Evolutionary conservation across 2,888 invertebrate genomes (phyloP), one percentile per base, ranked within the genome.

Genomic region (Labia minor): DNA sequence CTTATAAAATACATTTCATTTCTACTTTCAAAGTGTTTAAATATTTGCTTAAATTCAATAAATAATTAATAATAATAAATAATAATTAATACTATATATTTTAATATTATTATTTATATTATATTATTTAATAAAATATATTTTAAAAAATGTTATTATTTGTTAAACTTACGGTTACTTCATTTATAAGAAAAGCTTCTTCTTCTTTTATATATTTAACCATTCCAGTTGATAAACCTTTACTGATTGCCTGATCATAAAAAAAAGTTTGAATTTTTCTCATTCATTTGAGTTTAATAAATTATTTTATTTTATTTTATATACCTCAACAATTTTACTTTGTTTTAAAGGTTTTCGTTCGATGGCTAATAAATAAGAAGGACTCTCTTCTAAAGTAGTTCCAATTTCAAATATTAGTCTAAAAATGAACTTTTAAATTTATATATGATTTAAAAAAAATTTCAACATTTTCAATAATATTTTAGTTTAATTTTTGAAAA

Each of bases 281-380:
- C 33, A 8, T 33, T 33, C 33, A n/a, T n/a, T n/a, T 26, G 8
- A 26, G 8, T 26, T 26, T 6, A 26, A 26, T 26, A 26, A 49
- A 49, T 49, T 49, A 49, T 14, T 16, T 8, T 8, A 8, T 16
- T 49, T 49, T n/a, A n/a, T 8, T n/a, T 49, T 19, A 67, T 62
- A 67, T 69, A 82, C 78, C 75, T 83, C 84, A 3, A 85, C 77
- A 70, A 87, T 82, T 75, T 81, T 77, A 63, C 74, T 76, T 37
- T 81, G 82, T 66, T 80, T 81, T 1, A 81, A 78, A n/a, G 81
- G 71, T 63, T 79, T 81, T 72, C 83, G 84, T 73, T 87, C 86
- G 0, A 85, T 83, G 0, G 86, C 87, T 37, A 87, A 75, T 62
- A 87, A 81, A 72, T 85, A 87, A 49, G 14, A 11, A 82, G 80